phyloP scores from a whole-genome alignment of 2,888 invertebrate genomes.

The Carcina quercana region DNA sequence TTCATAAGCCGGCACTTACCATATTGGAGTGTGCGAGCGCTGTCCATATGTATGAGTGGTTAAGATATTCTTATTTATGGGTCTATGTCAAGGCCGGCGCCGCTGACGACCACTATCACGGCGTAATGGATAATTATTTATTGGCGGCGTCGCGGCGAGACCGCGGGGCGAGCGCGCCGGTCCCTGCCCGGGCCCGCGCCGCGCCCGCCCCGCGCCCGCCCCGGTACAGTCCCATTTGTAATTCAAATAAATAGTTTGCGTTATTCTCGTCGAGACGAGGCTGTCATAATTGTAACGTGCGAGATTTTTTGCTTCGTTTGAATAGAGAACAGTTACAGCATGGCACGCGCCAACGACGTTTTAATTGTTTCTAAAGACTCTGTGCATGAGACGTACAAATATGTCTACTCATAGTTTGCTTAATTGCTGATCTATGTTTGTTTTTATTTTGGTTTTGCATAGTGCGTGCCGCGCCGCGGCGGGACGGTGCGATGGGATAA shows the following conservation, averaged over 20 bases:
- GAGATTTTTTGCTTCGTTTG: slow-evolving; percentile 49
- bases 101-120: slow-evolving; percentile 57
- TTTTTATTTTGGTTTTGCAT: no score
- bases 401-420: no score
- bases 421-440: no score
- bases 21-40: slow-evolving; percentile 67
- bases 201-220: slow-evolving; percentile 65
- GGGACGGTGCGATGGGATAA: no score
- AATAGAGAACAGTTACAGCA: slow-evolving; percentile 21
- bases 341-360: slow-evolving; percentile 6
- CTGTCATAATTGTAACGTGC: slow-evolving; percentile 59
- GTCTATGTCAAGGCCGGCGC: slow-evolving; percentile 68
- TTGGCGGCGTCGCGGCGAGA: no score
- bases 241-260: slow-evolving; percentile 66
- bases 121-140: slow-evolving; percentile 73
- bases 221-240: slow-evolving; percentile 64
- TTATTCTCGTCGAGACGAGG: slow-evolving; percentile 43
- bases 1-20: slow-evolving; percentile 73
- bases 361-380: no score
- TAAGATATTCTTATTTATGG: slow-evolving; percentile 73
- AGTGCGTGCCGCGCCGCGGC: no score
- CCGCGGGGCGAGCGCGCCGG: no score
- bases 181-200: no score
- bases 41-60: slow-evolving; percentile 72
- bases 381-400: no score